Base-by-base conservation (phyloP, 2,797 vertebrate genomes). In the Chelon auratus region DNA sequence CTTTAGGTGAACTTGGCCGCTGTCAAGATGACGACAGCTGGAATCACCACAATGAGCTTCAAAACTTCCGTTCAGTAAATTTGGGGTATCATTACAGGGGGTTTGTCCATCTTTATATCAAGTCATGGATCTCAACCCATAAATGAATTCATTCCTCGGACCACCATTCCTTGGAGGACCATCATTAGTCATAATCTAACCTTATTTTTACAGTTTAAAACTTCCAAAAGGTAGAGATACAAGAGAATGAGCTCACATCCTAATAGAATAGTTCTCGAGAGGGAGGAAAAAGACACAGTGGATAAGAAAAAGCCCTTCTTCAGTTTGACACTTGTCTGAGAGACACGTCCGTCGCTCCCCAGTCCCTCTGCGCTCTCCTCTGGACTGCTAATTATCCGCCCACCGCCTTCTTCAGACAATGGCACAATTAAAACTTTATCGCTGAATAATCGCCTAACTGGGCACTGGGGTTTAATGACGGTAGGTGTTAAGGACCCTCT, bases 341-440 rank as follows among this genome's bases (percentile, higher is more conserved):
- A 74, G 81, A 85, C 78, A 80, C 79, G 65, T 63, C 48, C 5
- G 12, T 30, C 62, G 57, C 56, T 59, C 58, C 51, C 62, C 68
- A 57, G 40, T 37, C 73, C 74, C 73, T 68, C 63, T 75, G 72
- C 42, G 72, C 55, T 83, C 80, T 85, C 86, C 52, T 45, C 55
- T 36, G 62, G 75, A 84, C 83, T 45, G 0, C 80, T 91, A 87
- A 92, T 92, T 89, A 91, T 78, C 75, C 77, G 22, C 57, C 72
- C 61, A 68, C 76, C 68, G 65, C 74, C 85, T 69, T 68, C 75
- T 80, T 84, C 82, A 86, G 82, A 85, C 77, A 80, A 55, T 52
- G 58, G 58, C 74, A 82, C 89, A 92, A 92, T 93, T 92, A 89
- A 90, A 92, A 92, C 81, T 92, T 93, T 92, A 91, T 84, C 36